Evolutionary conservation across 2,888 invertebrate species (phyloP), one percentile per base, ranked within the genome.

Genomic region (Opisthograptis luteolata): DNA sequence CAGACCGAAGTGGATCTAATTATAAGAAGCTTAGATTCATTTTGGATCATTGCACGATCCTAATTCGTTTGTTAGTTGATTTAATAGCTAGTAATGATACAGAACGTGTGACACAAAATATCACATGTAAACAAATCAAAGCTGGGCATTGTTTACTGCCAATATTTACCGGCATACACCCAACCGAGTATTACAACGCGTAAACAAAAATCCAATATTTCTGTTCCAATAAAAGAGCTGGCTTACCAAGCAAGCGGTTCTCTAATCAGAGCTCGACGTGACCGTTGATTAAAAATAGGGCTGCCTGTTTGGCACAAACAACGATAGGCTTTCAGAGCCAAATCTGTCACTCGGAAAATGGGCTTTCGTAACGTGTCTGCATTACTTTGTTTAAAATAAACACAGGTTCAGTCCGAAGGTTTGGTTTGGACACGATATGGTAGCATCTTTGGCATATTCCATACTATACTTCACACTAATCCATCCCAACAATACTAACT

Each of bases 201-300:
- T 41, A 50, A 55, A 54, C 48, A 48, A 51, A 60, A 51, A 55
- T 45, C 50, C 51, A 51, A 51, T 48, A 57, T 52, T 62, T 60
- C 51, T 52, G 52, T 45, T 55, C 54, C 46, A 57, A 55, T 57
- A 60, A 60, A 59, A 54, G 46, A 45, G 49, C 48, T 46, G 58
- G 58, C 48, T 53, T 51, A 51, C 50, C 50, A 60, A 51, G 52
- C 61, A 56, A 47, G 35, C 52, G 55, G 51, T 46, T 48, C 60
- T 58, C 61, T 60, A 61, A 63, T 61, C 61, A 61, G 53, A 55
- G 59, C 44, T 34, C 47, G 32, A 34, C 30, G 35, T 39, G 30
- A 43, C 49, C 52, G 57, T 63, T 60, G 60, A 63, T 63, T 61
- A 56, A 59, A 63, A 63, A 61, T 53, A 57, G 56, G 60, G 53